These are phyloP conservation scores for Centropus unirufus DNA, from an alignment of 2,113 vertebrate species.

Conservation along the genomic window DNA sequence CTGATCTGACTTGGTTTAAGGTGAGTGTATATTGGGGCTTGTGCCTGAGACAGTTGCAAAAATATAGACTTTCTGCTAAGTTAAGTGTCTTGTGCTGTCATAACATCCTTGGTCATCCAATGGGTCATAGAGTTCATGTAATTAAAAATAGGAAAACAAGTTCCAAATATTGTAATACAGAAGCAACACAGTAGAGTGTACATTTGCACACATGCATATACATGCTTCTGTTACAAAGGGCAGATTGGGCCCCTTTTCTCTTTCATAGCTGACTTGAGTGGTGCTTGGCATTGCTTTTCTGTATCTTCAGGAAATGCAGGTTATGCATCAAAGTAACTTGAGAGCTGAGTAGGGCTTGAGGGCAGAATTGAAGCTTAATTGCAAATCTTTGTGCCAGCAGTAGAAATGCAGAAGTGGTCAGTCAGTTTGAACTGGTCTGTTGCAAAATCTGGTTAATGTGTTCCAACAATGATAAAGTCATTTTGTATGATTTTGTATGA, in stretches of 20 bases:
- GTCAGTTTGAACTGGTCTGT: not conserved
- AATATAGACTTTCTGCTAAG: not conserved
- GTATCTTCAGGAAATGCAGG: not conserved
- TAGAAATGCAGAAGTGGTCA: not conserved
- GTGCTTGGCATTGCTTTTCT: not conserved
- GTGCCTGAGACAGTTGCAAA: accelerated
- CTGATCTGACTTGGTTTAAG: not conserved
- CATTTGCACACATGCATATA: accelerated
- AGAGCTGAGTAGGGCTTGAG: not conserved
- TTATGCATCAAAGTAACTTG: not conserved
- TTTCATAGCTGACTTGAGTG: not conserved
- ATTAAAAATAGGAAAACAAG: not conserved
- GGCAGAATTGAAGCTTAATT: not conserved
- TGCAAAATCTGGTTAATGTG: not conserved
- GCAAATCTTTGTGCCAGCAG: not conserved
- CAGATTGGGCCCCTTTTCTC: not conserved
- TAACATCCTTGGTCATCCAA: not conserved
- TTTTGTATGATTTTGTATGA: not conserved
- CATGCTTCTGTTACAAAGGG: not conserved
- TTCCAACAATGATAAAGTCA: not conserved
- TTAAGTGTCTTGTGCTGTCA: not conserved
- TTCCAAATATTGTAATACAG: not conserved
- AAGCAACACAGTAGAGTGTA: not conserved
- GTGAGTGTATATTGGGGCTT: not conserved
- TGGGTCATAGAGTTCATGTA: not conserved